These are phyloP conservation scores for Macrophya alboannulata DNA, from an alignment of 2,888 invertebrate species.

Conservation along the genomic window DNA sequence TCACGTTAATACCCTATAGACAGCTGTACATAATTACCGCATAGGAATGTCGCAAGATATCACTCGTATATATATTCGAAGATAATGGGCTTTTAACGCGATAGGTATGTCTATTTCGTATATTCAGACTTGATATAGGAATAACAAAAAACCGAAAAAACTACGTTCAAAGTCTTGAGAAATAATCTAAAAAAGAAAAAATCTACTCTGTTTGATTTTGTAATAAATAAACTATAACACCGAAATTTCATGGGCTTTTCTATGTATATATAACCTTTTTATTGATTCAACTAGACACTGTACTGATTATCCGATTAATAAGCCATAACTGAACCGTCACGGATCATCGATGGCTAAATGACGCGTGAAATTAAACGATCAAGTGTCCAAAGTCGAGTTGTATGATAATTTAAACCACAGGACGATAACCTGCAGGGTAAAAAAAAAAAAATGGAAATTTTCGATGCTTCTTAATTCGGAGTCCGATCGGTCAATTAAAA, in stretches of 20 bases:
- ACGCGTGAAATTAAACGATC: neutral
- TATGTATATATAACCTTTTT: neutral
- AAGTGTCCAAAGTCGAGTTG: neutral
- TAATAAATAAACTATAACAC: neutral
- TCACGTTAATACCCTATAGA: neutral
- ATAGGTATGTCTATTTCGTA: neutral
- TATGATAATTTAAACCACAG: neutral
- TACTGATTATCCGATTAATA: neutral
- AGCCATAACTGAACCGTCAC: neutral
- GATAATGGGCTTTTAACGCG: neutral
- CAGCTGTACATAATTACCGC: conserved; percentile 13
- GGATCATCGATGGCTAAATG: neutral
- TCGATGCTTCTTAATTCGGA: too few species aligned
- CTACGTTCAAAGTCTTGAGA: too few species aligned
- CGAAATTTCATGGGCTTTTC: neutral
- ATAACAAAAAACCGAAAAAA: neutral
- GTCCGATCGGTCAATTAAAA: neutral
- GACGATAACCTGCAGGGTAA: too few species aligned
- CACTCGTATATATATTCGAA: neutral
- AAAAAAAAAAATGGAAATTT: too few species aligned
- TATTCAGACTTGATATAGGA: neutral
- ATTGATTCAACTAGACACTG: neutral
- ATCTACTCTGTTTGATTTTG: neutral
- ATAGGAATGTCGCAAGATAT: conserved; percentile 36
- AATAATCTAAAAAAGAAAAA: too few species aligned